These are phyloP conservation scores for Calyptomena viridis DNA, from an alignment of 2,113 vertebrate species.

Conservation along the genomic window DNA sequence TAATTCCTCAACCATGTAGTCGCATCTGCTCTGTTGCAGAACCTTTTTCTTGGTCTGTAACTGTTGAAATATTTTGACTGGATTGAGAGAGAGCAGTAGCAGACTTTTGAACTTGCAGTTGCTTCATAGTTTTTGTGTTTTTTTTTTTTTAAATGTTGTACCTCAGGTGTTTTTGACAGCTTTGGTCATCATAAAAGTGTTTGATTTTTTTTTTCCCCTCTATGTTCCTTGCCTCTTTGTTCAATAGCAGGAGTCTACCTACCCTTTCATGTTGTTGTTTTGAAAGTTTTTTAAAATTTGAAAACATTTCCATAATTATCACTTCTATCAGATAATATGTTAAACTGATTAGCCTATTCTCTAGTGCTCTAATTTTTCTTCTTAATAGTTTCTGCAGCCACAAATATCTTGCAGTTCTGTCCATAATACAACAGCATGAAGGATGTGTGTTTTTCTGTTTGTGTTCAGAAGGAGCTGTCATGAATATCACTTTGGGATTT, in stretches of 20 bases:
- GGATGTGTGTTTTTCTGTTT: not conserved
- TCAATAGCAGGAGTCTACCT: not conserved
- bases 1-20: not conserved
- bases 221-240: not conserved
- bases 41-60: not conserved
- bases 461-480: not conserved
- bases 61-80: not conserved
- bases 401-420: not conserved
- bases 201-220: not conserved
- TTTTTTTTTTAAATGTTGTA: not conserved
- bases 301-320: not conserved
- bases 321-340: not conserved
- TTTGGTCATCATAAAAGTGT: not conserved
- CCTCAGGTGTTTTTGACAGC: not conserved
- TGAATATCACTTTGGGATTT: not conserved
- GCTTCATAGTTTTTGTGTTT: not conserved
- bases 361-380: not conserved
- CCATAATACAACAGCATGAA: not conserved
- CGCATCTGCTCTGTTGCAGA: not conserved
- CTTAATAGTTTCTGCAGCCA: not conserved
- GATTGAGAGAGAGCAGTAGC: not conserved
- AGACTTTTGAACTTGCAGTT: not conserved
- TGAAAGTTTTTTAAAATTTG: not conserved
- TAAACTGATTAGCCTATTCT: not conserved
- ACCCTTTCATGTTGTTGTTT: not conserved